Evolutionary conservation across 2,797 vertebrate genomes (phyloP).

Genomic region (Pseudochaenichthys georgianus): DNA sequence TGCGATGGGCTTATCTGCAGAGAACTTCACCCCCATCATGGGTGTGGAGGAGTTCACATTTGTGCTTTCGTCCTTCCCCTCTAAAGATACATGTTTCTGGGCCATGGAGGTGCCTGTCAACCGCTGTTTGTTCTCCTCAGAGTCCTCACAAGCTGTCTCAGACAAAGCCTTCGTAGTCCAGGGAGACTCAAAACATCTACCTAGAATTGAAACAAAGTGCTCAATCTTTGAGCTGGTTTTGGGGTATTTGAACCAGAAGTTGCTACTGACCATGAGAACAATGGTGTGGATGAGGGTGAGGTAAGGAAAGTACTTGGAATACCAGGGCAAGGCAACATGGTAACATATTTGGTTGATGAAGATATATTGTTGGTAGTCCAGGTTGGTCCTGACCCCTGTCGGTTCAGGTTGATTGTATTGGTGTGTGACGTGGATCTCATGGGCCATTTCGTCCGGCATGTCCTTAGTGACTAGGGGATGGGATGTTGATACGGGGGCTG

Average conservation of each 20-base stretch:
- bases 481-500: slow-evolving; percentile 36
- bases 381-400: slow-evolving; percentile 91
- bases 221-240: slow-evolving; percentile 99
- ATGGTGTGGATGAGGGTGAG: slow-evolving; percentile 97
- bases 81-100: slow-evolving; percentile 90
- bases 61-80: slow-evolving; percentile 88
- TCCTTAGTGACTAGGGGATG: slow-evolving; percentile 60
- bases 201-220: slow-evolving; percentile 97
- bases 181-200: slow-evolving; percentile 97
- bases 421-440: slow-evolving; percentile 55
- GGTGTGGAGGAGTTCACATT: slow-evolving; percentile 89
- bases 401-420: slow-evolving; percentile 82
- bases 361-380: slow-evolving; percentile 98
- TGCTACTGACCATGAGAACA: slow-evolving; percentile 98
- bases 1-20: slow-evolving; percentile 90
- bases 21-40: slow-evolving; percentile 93
- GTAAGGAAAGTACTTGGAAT: slow-evolving; percentile 98
- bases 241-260: slow-evolving; percentile 99
- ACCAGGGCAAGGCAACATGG: slow-evolving; percentile 97
- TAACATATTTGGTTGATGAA: slow-evolving; percentile 99
- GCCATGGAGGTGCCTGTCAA: slow-evolving; percentile 88
- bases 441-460: slow-evolving; percentile 59
- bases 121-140: slow-evolving; percentile 96
- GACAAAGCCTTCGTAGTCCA: slow-evolving; percentile 99
- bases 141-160: slow-evolving; percentile 98